Base-by-base conservation (phyloP, 2,113 vertebrate genomes). In the Tringa solitaria region DNA sequence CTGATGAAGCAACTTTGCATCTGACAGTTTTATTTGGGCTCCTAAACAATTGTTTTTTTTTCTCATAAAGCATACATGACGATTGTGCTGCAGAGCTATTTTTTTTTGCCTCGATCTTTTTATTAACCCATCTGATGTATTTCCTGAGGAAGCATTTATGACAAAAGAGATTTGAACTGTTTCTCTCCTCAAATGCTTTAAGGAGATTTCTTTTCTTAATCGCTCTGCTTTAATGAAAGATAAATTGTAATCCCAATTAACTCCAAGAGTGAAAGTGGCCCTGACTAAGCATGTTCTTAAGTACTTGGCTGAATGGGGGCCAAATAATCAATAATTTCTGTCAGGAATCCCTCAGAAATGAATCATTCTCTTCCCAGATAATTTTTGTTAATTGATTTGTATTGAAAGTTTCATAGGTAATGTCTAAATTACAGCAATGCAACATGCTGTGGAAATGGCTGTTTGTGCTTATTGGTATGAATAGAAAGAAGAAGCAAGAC, bases 61-160 rank as follows among this genome's bases (percentile, higher is more conserved):
- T n/a, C 21, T 84, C 74, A 65, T 89, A 76, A 93, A 79, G 7
- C 35, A 33, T 48, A 77, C 20, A n/a, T 54, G 41, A 51, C 0
- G 2, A 23, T 77, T 77, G 87, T n/a, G 91, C 45, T 46, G 64
- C 89, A 81, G 68, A 89, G 56, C 59, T 84, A 53, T 56, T 77
- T 91, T 93, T 41, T 89, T 87, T 75, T 24, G 4, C 82, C 92
- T 87, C 76, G n/a, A 59, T 69, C 45, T 89, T 97, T 83, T 94
- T 91, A 91, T 59, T 85, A 92, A 74, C 33, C 17, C 59, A 48
- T 84, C 48, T 10, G 43, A 87, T 43, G 56, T 82, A 92, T 97
- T 97, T 97, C 78, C 88, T 63, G 61, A 90, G 82, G 79, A 96
- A 95, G 60, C 70, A 87, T 87, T 97, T 97, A 90, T 95, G 68